Evolutionary conservation across 2,113 vertebrate species (phyloP), one percentile per base, ranked within the genome.

Genomic region (Eulacestoma nigropectus): DNA sequence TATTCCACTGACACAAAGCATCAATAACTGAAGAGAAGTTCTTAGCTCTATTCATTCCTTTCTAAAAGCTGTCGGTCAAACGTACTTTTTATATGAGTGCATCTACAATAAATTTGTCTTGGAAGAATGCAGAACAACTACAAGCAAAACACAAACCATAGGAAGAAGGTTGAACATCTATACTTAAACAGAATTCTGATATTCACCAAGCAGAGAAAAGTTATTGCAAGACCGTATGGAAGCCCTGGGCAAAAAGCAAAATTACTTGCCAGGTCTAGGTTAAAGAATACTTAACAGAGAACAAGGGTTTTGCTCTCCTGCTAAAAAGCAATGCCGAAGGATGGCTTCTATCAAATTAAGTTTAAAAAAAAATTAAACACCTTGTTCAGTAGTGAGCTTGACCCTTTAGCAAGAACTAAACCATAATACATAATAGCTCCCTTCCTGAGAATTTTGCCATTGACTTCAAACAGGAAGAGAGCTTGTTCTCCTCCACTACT

Each of bases 171-270:
- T 72, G 67, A 79, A 68, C 11, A 87, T 46, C 25, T 70, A 22
- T 18, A 73, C 75, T 81, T 67, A 35, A 89, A 74, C n/a, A 84
- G 69, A 91, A 83, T 86, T 85, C 44, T 69, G 29, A 74, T 78
- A 70, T 6, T 7, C 27, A 74, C 6, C 22, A 81, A 74, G 23
- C 18, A 76, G 53, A 77, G 59, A 67, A 70, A 70, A 82, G 18
- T 16, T 67, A 52, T 78, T 65, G 4, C 22, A 73, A 77, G 72
- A 30, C 56, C 27, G 21, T 55, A n/a, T 23, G 37, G 39, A 19
- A 90, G 23, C 16, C 49, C 68, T 47, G 5, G 8, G 29, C 27
- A 10, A 70, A 80, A 77, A 42, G 0, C 8, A 64, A 88, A 72
- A 60, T 69, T 65, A 25, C 55, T 74, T 84, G 6, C 3, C 9